phyloP scores from a whole-genome alignment of 2,888 invertebrate genomes.

The Aethes cnicana region DNA sequence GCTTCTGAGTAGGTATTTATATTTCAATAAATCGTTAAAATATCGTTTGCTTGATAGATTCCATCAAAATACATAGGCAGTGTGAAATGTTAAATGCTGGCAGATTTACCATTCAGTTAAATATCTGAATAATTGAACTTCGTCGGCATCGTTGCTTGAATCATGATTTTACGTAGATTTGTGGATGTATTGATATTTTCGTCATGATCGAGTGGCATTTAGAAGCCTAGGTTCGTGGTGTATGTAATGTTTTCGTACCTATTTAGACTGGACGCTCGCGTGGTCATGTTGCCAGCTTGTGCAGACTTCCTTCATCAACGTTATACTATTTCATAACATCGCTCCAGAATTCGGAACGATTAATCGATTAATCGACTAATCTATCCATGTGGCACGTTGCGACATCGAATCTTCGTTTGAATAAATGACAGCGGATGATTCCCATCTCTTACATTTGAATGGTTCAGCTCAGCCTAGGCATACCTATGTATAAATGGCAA shows the following conservation, averaged over 20 bases:
- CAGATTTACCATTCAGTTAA: conserved; percentile 4
- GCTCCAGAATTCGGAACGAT: conserved; percentile 25
- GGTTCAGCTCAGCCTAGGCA: too few species aligned
- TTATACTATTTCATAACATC: conserved; percentile 23
- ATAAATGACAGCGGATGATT: neutral
- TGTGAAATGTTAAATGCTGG: conserved; percentile 2
- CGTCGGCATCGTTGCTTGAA: conserved; percentile 4
- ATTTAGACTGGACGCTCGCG: conserved; percentile 20
- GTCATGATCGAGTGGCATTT: conserved; percentile 11
- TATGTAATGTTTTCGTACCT: conserved; percentile 20
- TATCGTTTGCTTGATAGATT: neutral
- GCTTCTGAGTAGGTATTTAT: conserved; percentile 1
- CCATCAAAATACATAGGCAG: neutral
- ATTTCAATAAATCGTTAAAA: neutral
- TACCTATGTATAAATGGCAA: too few species aligned
- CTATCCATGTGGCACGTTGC: conserved; percentile 8
- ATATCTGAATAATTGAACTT: neutral
- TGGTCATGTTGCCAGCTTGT: conserved; percentile 27
- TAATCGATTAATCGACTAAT: conserved; percentile 30
- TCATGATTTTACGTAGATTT: conserved; percentile 13
- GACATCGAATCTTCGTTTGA: too few species aligned
- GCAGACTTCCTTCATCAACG: conserved; percentile 20
- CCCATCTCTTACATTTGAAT: too few species aligned
- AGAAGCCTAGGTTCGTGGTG: conserved; percentile 16
- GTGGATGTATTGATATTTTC: conserved; percentile 9